Conservation (phyloP, 2,113 vertebrate species). For the Chitala chitala region DNA sequence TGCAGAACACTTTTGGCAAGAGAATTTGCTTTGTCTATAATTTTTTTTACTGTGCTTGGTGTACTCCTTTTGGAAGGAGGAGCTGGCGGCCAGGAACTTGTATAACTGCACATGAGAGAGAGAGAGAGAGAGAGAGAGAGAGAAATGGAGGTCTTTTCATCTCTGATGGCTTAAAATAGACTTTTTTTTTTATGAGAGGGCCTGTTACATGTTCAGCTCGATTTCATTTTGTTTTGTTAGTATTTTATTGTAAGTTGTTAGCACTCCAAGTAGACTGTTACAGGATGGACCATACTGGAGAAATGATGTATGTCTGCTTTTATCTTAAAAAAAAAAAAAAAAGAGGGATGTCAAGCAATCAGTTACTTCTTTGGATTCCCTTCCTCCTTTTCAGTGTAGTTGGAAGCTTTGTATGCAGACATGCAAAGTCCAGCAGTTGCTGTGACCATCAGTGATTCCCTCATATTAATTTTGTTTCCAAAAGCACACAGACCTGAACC, state of each 20-base stretch:
- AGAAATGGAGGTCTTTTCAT: slow-evolving; percentile 36
- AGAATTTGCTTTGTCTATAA: not conserved
- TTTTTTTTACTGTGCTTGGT: slow-evolving; percentile 30
- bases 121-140: not conserved
- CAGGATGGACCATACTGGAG: not conserved
- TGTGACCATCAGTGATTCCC: not conserved
- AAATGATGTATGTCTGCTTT: too few relatives aligned
- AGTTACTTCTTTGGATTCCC: not conserved
- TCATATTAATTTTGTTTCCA: not conserved
- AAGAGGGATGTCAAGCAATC: too few relatives aligned
- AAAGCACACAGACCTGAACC: not conserved
- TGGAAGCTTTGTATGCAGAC: slow-evolving; percentile 22
- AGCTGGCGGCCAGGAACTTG: slow-evolving; percentile 31
- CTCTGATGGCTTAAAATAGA: slow-evolving; percentile 30
- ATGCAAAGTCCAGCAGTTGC: slow-evolving; percentile 30
- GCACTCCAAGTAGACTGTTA: not conserved
- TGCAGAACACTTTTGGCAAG: slow-evolving; percentile 33
- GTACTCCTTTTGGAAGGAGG: slow-evolving; percentile 33
- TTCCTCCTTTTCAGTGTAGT: not conserved
- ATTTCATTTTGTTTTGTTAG: slow-evolving; percentile 36
- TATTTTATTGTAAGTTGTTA: slow-evolving; percentile 36
- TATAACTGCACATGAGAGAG: slow-evolving; percentile 23
- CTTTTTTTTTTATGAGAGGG: slow-evolving; percentile 23
- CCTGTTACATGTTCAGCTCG: slow-evolving; percentile 30
- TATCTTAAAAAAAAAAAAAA: too few relatives aligned